A percentile compares a stretch with the other conserved stretches of the same genome.
Conservation (phyloP, 1,140 invertebrate species). For the Macrosteles quadrilineatus region DNA sequence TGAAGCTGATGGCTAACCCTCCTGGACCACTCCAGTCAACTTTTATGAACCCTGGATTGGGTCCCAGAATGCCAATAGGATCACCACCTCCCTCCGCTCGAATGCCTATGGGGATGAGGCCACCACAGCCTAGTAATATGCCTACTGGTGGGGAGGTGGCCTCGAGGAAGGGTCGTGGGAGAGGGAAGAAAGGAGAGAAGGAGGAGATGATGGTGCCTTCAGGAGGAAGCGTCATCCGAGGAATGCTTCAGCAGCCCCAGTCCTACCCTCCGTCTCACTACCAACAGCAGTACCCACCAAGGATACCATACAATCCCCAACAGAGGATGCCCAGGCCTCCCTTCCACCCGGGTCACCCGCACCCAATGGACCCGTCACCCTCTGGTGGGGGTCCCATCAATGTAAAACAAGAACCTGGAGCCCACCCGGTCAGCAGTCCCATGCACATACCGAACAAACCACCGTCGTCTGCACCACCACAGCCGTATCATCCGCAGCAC, state of each 20-base stretch:
- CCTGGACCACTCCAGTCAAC: constrained; percentile 18
- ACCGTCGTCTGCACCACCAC: constrained; percentile 30
- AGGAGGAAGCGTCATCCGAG: constrained; percentile 36
- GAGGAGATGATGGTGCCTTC: constrained; percentile 51
- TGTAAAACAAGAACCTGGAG: constrained; percentile 50
- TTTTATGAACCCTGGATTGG: background rate
- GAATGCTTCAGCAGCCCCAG: constrained; percentile 50
- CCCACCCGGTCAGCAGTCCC: constrained; percentile 35
- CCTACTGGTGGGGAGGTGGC: constrained; percentile 43
- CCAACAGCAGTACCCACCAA: constrained; percentile 56
- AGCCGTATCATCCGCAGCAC: constrained; percentile 36
- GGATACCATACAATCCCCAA: constrained; percentile 35
- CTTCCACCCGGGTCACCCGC: constrained; percentile 54
- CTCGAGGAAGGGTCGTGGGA: constrained; percentile 56
- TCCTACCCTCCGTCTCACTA: constrained; percentile 43
- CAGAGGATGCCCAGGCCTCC: constrained; percentile 45
- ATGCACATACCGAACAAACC: constrained; percentile 44
- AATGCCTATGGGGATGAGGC: background rate
- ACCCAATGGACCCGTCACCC: constrained; percentile 58
- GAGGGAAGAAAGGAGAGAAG: constrained; percentile 59
- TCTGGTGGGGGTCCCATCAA: constrained; percentile 56
- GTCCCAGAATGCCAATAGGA: constrained; percentile 10
- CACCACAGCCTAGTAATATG: background rate
- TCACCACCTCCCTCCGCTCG: background rate
- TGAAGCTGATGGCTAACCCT: constrained; percentile 35